These are phyloP conservation scores for Nettapus auritus DNA, from an alignment of 2,113 vertebrate genomes.

Conservation along the genomic window DNA sequence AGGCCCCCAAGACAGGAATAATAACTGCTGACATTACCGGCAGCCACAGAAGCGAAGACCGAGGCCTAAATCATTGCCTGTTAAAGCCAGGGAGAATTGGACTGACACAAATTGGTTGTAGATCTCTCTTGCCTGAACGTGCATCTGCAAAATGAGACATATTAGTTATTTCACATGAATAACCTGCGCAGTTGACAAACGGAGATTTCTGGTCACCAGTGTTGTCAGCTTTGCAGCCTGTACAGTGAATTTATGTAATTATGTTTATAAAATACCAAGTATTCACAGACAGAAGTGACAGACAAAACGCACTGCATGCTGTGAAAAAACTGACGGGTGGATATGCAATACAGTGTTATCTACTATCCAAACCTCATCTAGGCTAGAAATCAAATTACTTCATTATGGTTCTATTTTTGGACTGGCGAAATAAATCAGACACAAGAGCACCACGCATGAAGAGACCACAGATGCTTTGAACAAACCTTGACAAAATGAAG, in stretches of 20 bases:
- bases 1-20: not conserved
- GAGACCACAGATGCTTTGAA: not conserved
- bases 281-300: not conserved
- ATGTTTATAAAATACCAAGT: not conserved
- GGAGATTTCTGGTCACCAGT: slow-evolving; percentile 31
- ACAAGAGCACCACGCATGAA: not conserved
- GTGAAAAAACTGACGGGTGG: not conserved
- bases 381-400: slow-evolving; percentile 41
- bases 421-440: not conserved
- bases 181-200: not conserved
- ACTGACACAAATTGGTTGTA: not conserved
- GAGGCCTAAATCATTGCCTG: not conserved
- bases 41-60: not conserved
- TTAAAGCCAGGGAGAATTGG: not conserved
- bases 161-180: not conserved
- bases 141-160: not conserved
- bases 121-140: not conserved
- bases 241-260: slow-evolving; percentile 21
- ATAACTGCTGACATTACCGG: not conserved
- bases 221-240: slow-evolving; percentile 28
- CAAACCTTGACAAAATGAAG: not conserved
- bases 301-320: slow-evolving; percentile 14
- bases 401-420: not conserved
- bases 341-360: not conserved
- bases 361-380: not conserved